Evolutionary conservation across 2,113 vertebrate genomes (phyloP).

Genomic region (Rhodinocichla rosea): DNA sequence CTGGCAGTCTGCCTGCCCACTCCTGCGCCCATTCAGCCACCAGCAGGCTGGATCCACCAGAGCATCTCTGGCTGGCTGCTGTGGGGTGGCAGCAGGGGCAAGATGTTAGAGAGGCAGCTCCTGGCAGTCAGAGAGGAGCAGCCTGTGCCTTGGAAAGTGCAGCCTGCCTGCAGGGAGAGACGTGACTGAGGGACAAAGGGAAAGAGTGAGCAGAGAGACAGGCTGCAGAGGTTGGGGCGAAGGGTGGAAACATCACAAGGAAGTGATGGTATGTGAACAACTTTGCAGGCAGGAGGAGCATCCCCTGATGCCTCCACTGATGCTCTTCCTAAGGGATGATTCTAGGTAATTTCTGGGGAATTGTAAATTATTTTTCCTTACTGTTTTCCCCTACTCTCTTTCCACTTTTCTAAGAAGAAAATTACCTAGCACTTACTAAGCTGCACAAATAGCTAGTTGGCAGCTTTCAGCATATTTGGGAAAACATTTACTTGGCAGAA

Average conservation of each 20-base stretch:
- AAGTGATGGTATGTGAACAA: fast-evolving
- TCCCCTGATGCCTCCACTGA: neutral
- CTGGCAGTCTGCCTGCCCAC: neutral
- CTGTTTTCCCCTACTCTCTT: neutral
- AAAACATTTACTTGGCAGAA: slow-evolving; percentile 24
- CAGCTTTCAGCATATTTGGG: slow-evolving; percentile 21
- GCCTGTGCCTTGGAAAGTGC: neutral
- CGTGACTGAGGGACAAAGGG: fast-evolving
- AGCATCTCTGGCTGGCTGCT: neutral
- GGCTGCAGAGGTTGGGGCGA: neutral
- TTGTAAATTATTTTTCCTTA: neutral
- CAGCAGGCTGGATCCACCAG: neutral
- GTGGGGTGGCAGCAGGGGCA: neutral
- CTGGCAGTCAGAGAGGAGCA: neutral
- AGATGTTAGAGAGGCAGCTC: neutral
- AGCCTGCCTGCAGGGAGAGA: neutral
- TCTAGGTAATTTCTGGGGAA: neutral
- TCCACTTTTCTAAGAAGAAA: slow-evolving; percentile 18
- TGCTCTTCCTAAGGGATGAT: neutral
- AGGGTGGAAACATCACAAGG: fast-evolving
- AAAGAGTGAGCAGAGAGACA: neutral
- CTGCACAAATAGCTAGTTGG: slow-evolving; percentile 24
- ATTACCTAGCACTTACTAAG: slow-evolving; percentile 37
- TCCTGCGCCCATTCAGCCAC: neutral
- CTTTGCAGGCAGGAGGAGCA: neutral